A percentile compares a stretch with the other conserved stretches of the same genome.
Conservation (phyloP, 92 coral and sea anemone species). For the Palythoa grandis region DNA sequence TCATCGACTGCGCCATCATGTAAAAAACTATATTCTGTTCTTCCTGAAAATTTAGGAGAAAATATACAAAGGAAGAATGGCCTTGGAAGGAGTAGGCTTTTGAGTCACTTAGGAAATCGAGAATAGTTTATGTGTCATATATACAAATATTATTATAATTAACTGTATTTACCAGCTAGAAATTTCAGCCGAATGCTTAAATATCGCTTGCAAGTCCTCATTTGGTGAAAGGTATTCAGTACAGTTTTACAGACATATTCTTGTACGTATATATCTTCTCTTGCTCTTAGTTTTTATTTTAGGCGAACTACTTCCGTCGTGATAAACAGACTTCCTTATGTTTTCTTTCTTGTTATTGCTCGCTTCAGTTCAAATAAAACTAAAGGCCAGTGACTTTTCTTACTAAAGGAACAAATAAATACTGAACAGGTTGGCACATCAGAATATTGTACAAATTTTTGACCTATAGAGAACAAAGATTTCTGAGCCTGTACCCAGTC, state of each 20-base stretch:
- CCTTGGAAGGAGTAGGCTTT: conserved; percentile 31
- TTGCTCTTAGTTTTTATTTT: not conserved
- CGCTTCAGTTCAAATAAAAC: too few relatives aligned
- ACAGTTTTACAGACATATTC: not conserved
- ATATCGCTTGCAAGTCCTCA: conserved; percentile 15
- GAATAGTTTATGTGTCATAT: conserved; percentile 31
- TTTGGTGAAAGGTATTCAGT: not conserved
- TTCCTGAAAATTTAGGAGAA: not conserved
- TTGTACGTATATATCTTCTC: not conserved
- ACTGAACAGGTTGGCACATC: not conserved
- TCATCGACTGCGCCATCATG: not conserved
- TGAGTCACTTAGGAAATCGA: conserved; percentile 18
- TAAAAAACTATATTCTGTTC: not conserved
- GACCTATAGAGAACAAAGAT: not conserved
- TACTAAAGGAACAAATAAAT: not conserved
- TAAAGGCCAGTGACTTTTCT: not conserved
- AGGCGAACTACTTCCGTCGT: not conserved
- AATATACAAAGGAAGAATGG: not conserved
- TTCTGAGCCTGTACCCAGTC: not conserved
- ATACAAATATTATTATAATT: conserved; percentile 35
- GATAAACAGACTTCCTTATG: not conserved
- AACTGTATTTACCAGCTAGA: conserved; percentile 29
- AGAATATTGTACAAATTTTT: not conserved
- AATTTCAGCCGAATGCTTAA: conserved; percentile 11
- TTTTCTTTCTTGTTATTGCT: not conserved